Evolutionary conservation across 2,113 vertebrate species (phyloP), one percentile per base, ranked within the genome.

Genomic region (Hemiscyllium ocellatum): DNA sequence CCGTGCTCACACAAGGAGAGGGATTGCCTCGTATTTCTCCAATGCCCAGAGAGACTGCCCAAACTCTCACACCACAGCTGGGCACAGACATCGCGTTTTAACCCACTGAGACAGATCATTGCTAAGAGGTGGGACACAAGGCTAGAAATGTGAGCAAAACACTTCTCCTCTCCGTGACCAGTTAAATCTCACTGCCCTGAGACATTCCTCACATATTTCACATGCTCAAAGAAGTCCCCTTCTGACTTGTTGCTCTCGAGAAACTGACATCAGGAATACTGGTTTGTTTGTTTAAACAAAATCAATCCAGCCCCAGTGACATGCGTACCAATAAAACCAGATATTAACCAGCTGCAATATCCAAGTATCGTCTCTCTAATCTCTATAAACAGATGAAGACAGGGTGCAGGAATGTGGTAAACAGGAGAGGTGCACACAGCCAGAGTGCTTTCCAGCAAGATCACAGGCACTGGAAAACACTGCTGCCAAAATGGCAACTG

Each of bases 401-500:
- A 70, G 91, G 3, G 33, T 4, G 19, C 6, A 94, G 91, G 91
- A 70, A 94, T 70, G 91, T 50, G 66, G 22, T 69, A 94, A 94
- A 94, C 91, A 94, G 68, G 66, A 70, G 91, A 70, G 65, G 37
- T 3, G 6, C 12, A 37, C 22, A 8, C 20, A 42, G 68, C n/a
- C 91, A 15, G 20, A 22, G 91, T 33, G 50, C 50, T 29, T 56
- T 15, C 19, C 29, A 69, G 91, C 66, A 69, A 1, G 5, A 42
- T 0, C n/a, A 12, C 19, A 70, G 37, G 90, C 61, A 61, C n/a
- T 5, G 68, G 7, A 70, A 70, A 94, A 47, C 2, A 4, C 22
- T 4, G 13, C 91, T 70, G 91, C 91, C 91, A 94, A 94, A 94
- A 94, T 69, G 91, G 91, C 65, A 70, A 47, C 91, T 24, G 22